These are phyloP conservation scores for Gallinago undulata DNA, from an alignment of 2,113 vertebrate genomes.

Conservation along the genomic window DNA sequence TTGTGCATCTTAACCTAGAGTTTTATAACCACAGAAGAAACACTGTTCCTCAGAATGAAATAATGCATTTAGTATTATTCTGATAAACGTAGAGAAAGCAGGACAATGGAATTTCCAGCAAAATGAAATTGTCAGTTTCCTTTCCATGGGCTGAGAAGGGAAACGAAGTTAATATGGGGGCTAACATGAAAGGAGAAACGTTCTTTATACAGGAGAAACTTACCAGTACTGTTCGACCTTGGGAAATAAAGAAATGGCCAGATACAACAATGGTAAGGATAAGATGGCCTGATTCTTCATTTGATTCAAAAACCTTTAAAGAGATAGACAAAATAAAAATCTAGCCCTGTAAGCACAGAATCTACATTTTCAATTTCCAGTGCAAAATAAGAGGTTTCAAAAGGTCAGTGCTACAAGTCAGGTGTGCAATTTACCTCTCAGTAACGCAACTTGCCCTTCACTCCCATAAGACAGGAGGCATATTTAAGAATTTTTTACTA, in stretches of 20 bases:
- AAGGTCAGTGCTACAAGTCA: rapidly evolving
- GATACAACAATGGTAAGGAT: conserved; percentile 81
- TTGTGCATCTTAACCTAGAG: neutral
- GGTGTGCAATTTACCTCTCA: neutral
- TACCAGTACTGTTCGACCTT: conserved; percentile 85
- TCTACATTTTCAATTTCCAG: neutral
- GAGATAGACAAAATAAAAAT: neutral
- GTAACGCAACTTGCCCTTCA: neutral
- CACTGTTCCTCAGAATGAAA: neutral
- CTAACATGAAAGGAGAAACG: neutral
- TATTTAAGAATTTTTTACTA: neutral
- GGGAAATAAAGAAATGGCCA: conserved; percentile 86
- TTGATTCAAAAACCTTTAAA: conserved; percentile 82
- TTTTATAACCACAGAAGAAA: neutral
- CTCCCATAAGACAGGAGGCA: neutral
- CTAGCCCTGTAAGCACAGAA: neutral
- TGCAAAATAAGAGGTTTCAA: neutral
- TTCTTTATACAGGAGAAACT: conserved; percentile 4
- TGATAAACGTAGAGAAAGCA: neutral
- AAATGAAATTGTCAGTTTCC: neutral
- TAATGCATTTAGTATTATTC: neutral
- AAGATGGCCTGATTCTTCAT: conserved; percentile 73
- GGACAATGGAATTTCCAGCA: neutral
- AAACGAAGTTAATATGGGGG: neutral
- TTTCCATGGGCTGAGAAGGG: neutral